Base-by-base conservation (phyloP, 2,797 vertebrate genomes). In the Rhinichthys osculus region DNA sequence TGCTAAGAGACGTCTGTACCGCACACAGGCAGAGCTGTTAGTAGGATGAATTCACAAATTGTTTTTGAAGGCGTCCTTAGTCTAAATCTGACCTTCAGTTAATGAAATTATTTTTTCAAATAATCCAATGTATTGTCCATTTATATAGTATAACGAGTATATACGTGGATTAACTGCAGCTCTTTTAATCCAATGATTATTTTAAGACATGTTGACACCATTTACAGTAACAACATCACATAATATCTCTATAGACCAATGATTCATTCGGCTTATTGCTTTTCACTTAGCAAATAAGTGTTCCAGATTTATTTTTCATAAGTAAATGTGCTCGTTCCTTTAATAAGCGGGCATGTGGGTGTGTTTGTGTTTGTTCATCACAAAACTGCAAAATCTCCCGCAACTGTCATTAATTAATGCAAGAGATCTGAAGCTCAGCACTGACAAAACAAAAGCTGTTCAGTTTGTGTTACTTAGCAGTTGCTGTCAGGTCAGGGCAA, bases 381-480 rank as follows among this genome's bases (percentile, higher is more conserved):
- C 16, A 69, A 54, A 69, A 78, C 16, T 14, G 52, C 35, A 17
- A 59, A 78, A 78, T 62, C 17, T 78, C 54, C 47, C 1, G 1
- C 66, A 44, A 40, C 27, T 44, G 47, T 82, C 73, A 69, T 85
- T 78, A 72, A 64, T 30, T 78, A 77, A 64, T 30, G 74, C 84
- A 81, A 76, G 73, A 74, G 38, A 81, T 82, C 81, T 85, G 71
- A 82, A 84, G 76, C 84, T 44, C n/a, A 79, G 64, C 54, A 81
- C 38, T 54, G 54, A 19, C 35, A 13, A n/a, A 70, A 62, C 27
- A 64, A 77, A 42, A 40, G 40, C 54, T 16, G 57, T 27, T 44
- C 21, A 21, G 54, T 79, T 80, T 64, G 84, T 54, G 66, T 78
- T 71, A 62, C 54, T 67, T 67, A 23, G 40, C 64, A 67, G 72